A percentile compares a stretch with the other conserved stretches of the same genome.
These are phyloP conservation scores for Paraescarpia echinospica DNA, from an alignment of 1,140 invertebrate species.

Conservation along the genomic window DNA sequence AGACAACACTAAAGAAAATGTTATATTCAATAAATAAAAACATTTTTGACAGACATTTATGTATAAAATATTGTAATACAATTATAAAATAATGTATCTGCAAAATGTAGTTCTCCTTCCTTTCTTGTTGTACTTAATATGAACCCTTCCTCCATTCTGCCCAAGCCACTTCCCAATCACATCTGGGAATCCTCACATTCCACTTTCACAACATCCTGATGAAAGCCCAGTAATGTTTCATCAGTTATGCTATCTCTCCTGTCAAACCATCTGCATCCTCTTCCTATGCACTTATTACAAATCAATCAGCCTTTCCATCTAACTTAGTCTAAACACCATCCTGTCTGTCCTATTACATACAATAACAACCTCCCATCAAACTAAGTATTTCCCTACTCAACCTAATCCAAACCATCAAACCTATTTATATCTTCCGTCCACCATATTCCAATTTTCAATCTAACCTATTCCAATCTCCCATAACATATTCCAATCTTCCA, in stretches of 20 bases:
- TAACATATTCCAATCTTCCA: not conserved
- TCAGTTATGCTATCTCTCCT: not conserved
- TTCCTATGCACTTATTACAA: not conserved
- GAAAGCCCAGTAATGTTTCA: not conserved
- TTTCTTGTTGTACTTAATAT: not conserved
- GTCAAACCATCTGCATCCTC: not conserved
- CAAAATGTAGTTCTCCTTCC: too few species aligned
- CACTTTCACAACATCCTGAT: not conserved
- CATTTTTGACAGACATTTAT: too few species aligned
- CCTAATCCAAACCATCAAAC: not conserved
- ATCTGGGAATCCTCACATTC: constrained; percentile 4
- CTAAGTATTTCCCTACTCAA: not conserved
- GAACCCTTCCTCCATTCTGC: not conserved
- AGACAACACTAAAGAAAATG: not conserved
- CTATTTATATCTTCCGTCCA: not conserved
- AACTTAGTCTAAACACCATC: not conserved
- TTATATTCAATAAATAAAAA: too few species aligned
- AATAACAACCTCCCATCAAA: not conserved
- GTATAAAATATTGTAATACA: too few species aligned
- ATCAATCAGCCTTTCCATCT: not conserved
- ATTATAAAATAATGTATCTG: too few species aligned
- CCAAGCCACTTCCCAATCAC: not conserved
- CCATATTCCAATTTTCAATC: not conserved
- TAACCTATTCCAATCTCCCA: not conserved
- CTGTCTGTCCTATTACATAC: not conserved